These are phyloP conservation scores for Cerceris ruficornis DNA, from an alignment of 2,888 invertebrate genomes.

Conservation along the genomic window DNA sequence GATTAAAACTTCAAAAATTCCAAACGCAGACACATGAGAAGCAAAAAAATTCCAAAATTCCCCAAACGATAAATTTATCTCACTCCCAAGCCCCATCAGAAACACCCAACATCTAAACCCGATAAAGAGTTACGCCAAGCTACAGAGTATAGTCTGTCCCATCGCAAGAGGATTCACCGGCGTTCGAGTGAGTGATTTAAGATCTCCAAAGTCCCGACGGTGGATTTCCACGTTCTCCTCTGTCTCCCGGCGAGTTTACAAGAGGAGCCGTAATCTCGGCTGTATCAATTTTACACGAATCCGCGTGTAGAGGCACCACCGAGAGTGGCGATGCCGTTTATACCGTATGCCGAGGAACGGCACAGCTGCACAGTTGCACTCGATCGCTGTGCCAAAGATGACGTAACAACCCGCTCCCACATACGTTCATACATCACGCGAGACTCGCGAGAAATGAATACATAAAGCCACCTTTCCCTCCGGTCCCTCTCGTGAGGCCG, in stretches of 20 bases:
- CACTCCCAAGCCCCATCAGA: too few species aligned
- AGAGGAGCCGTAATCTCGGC: constrained; percentile 24
- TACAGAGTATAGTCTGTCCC: too few species aligned
- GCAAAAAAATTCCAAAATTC: too few species aligned
- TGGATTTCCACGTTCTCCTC: constrained; percentile 4
- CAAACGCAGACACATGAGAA: too few species aligned
- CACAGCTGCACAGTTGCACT: constrained; percentile 45
- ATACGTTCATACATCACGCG: constrained; percentile 69
- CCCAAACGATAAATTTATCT: too few species aligned
- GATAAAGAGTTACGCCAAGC: too few species aligned
- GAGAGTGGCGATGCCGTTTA: constrained; percentile 26
- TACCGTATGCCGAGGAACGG: constrained; percentile 27
- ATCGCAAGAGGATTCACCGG: too few species aligned
- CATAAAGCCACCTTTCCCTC: constrained; percentile 72
- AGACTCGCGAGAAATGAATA: constrained; percentile 70
- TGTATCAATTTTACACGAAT: constrained; percentile 51
- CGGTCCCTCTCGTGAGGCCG: constrained; percentile 60
- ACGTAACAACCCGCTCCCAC: constrained; percentile 73
- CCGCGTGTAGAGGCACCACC: constrained; percentile 43
- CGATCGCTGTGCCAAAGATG: constrained; percentile 47
- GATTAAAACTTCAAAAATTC: too few species aligned
- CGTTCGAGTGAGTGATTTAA: not conserved
- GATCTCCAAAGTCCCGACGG: not conserved
- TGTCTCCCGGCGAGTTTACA: not conserved
- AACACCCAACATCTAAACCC: too few species aligned